Conservation (phyloP, 1,140 invertebrate genomes). For the Ceratitis capitata region DNA sequence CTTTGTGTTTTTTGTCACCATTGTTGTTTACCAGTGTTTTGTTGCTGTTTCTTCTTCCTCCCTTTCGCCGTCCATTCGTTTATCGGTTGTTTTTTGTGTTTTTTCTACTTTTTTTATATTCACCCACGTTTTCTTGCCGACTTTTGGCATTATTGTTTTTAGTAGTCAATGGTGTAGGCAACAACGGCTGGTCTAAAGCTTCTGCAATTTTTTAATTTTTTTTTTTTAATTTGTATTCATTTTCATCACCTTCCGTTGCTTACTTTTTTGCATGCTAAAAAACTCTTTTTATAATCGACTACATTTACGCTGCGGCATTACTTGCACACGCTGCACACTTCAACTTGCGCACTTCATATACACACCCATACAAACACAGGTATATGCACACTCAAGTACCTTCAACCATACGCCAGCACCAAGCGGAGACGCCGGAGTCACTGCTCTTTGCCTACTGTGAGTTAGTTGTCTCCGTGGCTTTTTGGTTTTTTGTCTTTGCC, state of each 20-base stretch:
- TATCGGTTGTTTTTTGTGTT: background rate
- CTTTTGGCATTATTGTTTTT: conserved; percentile 2
- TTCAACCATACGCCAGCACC: too few species aligned
- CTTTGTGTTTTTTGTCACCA: background rate
- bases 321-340: background rate
- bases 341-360: background rate
- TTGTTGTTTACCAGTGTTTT: background rate
- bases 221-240: background rate
- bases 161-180: background rate
- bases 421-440: background rate
- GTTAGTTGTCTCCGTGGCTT: background rate
- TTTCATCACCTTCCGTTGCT: background rate
- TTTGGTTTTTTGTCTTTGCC: background rate
- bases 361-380: conserved; percentile 14
- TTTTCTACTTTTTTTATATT: background rate
- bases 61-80: background rate
- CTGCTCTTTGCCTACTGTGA: background rate
- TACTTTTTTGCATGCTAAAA: background rate
- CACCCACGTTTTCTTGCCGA: background rate
- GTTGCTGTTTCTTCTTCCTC: background rate
- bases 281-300: conserved; percentile 7
- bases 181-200: background rate
- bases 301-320: background rate
- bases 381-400: background rate
- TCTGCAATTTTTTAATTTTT: background rate